Evolutionary conservation across 92 coral and sea anemone species (phyloP).

Genomic region (Blastomussa wellsi): DNA sequence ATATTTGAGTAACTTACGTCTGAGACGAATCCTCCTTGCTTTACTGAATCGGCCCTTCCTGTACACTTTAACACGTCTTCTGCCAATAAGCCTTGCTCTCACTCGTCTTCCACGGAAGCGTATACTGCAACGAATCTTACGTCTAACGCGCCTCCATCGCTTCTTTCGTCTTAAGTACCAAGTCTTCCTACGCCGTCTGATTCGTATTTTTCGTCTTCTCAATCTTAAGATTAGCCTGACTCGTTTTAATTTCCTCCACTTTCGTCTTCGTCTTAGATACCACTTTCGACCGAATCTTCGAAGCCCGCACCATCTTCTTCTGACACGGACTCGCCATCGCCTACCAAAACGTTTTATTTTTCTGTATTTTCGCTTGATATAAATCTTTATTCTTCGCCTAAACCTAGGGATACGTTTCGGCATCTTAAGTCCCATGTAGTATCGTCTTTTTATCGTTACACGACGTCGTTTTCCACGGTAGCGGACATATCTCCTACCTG

Average conservation of each 20-base stretch:
- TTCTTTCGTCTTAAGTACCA: slow-evolving; percentile 22
- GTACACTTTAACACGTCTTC: slow-evolving; percentile 1
- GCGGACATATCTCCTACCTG: slow-evolving; percentile 25
- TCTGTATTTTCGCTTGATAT: not conserved
- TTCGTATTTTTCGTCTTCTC: not conserved
- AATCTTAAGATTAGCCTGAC: slow-evolving; percentile 6
- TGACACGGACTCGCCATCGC: slow-evolving; percentile 25
- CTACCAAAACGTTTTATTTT: slow-evolving; percentile 1
- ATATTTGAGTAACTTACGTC: slow-evolving; percentile 15
- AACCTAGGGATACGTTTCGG: slow-evolving; percentile 29
- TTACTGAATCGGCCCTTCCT: slow-evolving; percentile 17
- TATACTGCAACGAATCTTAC: slow-evolving; percentile 24
- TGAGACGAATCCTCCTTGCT: slow-evolving; percentile 1
- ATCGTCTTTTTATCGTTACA: not conserved
- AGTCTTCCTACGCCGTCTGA: not conserved
- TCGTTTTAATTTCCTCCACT: slow-evolving; percentile 5
- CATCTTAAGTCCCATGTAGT: slow-evolving; percentile 10
- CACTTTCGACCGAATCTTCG: slow-evolving; percentile 29
- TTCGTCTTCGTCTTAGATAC: not conserved
- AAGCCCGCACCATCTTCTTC: slow-evolving; percentile 25
- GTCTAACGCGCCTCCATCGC: slow-evolving; percentile 20
- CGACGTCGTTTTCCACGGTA: slow-evolving; percentile 16
- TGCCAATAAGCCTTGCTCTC: slow-evolving; percentile 16
- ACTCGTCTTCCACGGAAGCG: slow-evolving; percentile 20
- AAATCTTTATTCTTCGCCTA: slow-evolving; percentile 22